Percentiles rank a stretch among this genome's conserved stretches.
These are phyloP conservation scores for Myrmecobius fasciatus DNA, from an alignment of 2,113 vertebrate genomes.

Conservation along the genomic window DNA sequence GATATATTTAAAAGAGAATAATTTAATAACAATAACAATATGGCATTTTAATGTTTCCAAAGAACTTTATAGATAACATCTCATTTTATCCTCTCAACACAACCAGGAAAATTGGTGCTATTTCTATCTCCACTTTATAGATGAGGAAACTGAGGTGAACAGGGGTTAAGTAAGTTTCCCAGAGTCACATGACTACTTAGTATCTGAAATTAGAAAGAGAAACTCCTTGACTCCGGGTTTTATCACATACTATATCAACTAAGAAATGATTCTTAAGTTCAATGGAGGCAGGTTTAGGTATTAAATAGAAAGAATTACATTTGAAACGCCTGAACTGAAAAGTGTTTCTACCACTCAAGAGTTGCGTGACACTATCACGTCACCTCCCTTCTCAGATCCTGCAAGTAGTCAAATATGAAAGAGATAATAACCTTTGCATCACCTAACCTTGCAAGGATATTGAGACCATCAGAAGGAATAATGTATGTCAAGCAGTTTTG, in stretches of 20 bases:
- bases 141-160: background rate
- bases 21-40: background rate
- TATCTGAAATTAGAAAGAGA: background rate
- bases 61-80: background rate
- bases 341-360: background rate
- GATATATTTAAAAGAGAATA: background rate
- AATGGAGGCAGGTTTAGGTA: background rate
- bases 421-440: background rate
- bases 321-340: background rate
- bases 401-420: background rate
- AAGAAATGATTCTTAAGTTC: background rate
- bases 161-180: background rate
- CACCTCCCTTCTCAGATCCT: background rate
- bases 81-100: background rate
- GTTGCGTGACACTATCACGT: background rate
- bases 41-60: background rate
- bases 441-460: background rate
- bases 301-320: background rate
- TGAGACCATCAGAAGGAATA: background rate
- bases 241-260: background rate
- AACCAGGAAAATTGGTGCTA: background rate
- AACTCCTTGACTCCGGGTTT: background rate
- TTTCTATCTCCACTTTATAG: background rate
- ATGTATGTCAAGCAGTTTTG: background rate
- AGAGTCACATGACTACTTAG: background rate